phyloP scores from a whole-genome alignment of 2,113 vertebrate species.

The crab-eating macaque (Macaca fascicularis) region DNA sequence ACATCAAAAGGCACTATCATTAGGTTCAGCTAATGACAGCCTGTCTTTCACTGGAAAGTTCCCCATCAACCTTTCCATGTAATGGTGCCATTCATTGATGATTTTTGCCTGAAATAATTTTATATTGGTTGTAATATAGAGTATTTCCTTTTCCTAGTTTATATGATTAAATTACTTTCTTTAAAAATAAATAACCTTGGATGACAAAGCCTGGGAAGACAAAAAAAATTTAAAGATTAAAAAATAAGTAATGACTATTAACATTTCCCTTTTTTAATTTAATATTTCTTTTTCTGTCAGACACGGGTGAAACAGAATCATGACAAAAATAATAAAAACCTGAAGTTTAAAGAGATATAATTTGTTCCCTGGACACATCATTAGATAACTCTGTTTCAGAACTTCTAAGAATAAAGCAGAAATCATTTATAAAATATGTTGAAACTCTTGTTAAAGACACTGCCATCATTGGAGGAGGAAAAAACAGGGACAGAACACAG shows the following conservation, averaged over 20 bases:
- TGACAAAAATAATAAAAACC: not conserved
- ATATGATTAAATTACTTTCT: not conserved
- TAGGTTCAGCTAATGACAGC: not conserved
- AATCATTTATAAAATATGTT: conserved; percentile 12
- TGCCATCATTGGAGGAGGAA: not conserved
- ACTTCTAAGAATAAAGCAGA: not conserved
- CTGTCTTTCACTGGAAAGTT: not conserved
- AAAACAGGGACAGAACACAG: not conserved
- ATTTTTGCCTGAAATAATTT: not conserved
- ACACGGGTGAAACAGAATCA: not conserved
- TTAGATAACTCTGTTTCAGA: conserved; percentile 14
- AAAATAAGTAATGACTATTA: not conserved
- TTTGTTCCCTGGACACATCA: not conserved
- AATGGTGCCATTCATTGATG: not conserved
- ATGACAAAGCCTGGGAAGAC: no score
- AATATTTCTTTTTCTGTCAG: conserved; percentile 15
- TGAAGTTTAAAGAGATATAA: conserved; percentile 2
- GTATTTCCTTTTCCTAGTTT: not conserved
- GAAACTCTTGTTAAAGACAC: not conserved
- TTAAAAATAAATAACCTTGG: not conserved
- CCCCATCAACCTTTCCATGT: not conserved
- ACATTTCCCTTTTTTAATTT: not conserved
- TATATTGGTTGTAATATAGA: not conserved
- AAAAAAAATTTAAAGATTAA: no score
- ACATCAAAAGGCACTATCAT: not conserved